Base-by-base conservation (phyloP, 2,797 vertebrate species). In the Bryconaethiops microstoma region DNA sequence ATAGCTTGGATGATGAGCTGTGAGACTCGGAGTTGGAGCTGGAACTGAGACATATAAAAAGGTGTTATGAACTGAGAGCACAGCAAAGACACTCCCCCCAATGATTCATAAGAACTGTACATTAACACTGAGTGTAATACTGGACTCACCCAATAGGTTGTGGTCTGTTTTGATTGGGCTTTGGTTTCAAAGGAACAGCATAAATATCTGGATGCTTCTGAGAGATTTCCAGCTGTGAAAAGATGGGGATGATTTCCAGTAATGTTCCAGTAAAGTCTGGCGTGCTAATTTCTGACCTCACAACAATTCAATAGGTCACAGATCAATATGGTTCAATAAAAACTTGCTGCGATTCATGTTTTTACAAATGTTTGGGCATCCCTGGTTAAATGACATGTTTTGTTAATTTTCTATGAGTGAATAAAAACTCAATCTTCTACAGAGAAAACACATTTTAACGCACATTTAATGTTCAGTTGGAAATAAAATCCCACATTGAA, bases 121-220 rank as follows among this genome's bases (percentile, higher is more conserved):
- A 65, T 9, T 23, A 73, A 64, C 50, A 6, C 25, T 67, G 3
- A 50, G 42, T 23, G 5, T 55, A 39, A 8, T 12, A 7, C 7
- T 65, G 3, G 12, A 83, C 93, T 94, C 94, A 99, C 97, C 97
- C 97, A 52, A 93, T 87, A 0, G 95, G 92, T 82, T 96, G 96
- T 2, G 96, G 91, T 63, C 94, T 93, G 90, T 90, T 94, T 25
- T 94, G 92, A 78, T 97, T 96, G 25, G 94, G 92, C 73, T 98
- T 99, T 70, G 92, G 95, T 93, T 99, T 99, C 64, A 97, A 52
- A n/a, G 97, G 97, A 84, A 99, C 91, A 23, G 98, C 97, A 60
- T 99, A 99, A 92, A 99, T 97, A 86, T 99, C 97, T 0, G 97
- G 97, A 85, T 98, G 96, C 90, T 97, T 98, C 92, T 99, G 97